Conservation (phyloP, 2,113 vertebrate species). For the Eubucco bourcierii region DNA sequence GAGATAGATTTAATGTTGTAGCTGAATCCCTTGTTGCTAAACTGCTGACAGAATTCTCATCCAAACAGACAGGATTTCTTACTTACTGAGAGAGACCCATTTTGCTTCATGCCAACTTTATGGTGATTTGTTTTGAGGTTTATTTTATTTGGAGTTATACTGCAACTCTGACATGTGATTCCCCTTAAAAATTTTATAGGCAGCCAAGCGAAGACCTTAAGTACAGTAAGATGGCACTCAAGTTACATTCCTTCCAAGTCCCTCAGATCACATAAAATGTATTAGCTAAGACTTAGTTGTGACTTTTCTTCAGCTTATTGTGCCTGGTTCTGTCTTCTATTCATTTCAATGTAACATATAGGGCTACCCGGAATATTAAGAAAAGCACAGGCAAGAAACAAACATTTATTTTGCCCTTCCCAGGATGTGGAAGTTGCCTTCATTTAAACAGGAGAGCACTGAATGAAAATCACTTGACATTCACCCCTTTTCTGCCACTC, state of each 20-base stretch:
- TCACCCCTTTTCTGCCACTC: not conserved
- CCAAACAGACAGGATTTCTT: not conserved
- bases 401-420: not conserved
- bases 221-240: slow-evolving; percentile 3
- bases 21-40: not conserved
- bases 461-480: not conserved
- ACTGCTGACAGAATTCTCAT: not conserved
- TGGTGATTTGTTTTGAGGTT: not conserved
- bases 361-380: not conserved
- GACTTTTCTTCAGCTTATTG: not conserved
- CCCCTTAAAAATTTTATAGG: slow-evolving; percentile 3
- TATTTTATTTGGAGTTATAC: slow-evolving; percentile 37
- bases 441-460: not conserved
- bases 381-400: not conserved
- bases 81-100: not conserved
- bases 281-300: not conserved
- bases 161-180: slow-evolving; percentile 6
- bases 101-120: not conserved
- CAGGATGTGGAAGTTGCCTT: not conserved
- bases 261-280: not conserved
- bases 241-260: slow-evolving; percentile 10
- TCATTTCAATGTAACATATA: not conserved
- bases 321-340: not conserved
- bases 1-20: not conserved
- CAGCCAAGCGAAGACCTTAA: slow-evolving; percentile 11